Evolutionary conservation across 2,797 vertebrate species (phyloP).

Genomic region (Carapus acus): DNA sequence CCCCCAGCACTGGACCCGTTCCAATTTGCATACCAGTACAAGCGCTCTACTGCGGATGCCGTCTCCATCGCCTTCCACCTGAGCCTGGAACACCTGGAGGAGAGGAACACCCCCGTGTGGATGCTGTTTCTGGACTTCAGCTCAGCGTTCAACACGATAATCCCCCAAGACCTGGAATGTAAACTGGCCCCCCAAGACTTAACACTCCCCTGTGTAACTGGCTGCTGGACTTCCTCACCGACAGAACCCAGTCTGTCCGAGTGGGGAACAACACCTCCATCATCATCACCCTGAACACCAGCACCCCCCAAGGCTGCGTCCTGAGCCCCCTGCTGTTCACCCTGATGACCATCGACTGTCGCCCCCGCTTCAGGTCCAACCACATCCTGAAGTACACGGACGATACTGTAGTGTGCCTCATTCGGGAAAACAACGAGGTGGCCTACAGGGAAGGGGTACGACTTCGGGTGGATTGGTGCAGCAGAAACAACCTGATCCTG

Average conservation of each 20-base stretch:
- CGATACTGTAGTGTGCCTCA: neutral
- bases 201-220: conserved; percentile 1
- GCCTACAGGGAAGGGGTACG: neutral
- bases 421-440: conserved; percentile 1
- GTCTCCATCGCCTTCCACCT: too few species aligned
- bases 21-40: too few species aligned
- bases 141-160: neutral
- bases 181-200: neutral
- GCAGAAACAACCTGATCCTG: neutral
- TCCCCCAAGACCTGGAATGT: too few species aligned
- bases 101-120: neutral
- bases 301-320: neutral
- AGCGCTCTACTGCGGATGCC: too few species aligned
- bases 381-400: too few species aligned
- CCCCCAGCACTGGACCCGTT: too few species aligned
- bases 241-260: neutral
- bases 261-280: neutral
- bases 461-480: too few species aligned
- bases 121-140: conserved; percentile 2
- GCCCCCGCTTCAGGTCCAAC: too few species aligned
- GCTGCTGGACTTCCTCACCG: neutral
- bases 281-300: neutral
- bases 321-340: too few species aligned
- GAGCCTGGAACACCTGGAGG: too few species aligned
- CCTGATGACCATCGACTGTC: too few species aligned